Percentiles rank a stretch among this genome's conserved stretches.
phyloP scores from a whole-genome alignment of 2,888 invertebrate species.

The Epistrophe eligans region DNA sequence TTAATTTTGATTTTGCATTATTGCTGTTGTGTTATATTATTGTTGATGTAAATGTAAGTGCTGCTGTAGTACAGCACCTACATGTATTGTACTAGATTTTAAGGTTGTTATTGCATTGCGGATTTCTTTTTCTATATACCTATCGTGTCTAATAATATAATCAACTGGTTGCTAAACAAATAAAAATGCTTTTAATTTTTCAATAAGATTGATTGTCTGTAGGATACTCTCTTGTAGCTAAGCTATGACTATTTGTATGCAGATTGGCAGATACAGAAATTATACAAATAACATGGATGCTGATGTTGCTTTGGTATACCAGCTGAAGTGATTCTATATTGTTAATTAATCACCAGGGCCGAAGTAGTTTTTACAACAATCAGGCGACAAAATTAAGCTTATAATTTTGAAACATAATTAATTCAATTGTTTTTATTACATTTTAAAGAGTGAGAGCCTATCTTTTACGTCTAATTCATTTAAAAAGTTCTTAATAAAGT shows the following conservation, averaged over 20 bases:
- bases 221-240: too few species aligned
- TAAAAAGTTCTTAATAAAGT: too few species aligned
- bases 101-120: constrained; percentile 37
- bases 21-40: constrained; percentile 24
- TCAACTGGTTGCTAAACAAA: constrained; percentile 46
- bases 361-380: not conserved
- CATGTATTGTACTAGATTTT: constrained; percentile 36
- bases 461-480: too few species aligned
- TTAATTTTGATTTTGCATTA: constrained; percentile 32
- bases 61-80: too few species aligned
- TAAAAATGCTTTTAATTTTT: constrained; percentile 41
- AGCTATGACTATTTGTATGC: not conserved
- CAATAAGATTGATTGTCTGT: constrained; percentile 57
- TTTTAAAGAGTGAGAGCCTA: too few species aligned
- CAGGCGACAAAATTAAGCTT: too few species aligned
- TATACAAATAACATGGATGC: not conserved
- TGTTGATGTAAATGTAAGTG: constrained; percentile 35
- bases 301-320: not conserved
- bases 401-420: too few species aligned
- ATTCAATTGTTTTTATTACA: too few species aligned
- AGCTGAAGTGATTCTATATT: not conserved
- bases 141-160: constrained; percentile 3
- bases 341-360: not conserved
- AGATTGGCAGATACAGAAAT: not conserved
- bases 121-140: constrained; percentile 48